A percentile compares a stretch with the other conserved stretches of the same genome.
phyloP scores from a whole-genome alignment of 1,140 invertebrate genomes.

The Vanessa tameamea region DNA sequence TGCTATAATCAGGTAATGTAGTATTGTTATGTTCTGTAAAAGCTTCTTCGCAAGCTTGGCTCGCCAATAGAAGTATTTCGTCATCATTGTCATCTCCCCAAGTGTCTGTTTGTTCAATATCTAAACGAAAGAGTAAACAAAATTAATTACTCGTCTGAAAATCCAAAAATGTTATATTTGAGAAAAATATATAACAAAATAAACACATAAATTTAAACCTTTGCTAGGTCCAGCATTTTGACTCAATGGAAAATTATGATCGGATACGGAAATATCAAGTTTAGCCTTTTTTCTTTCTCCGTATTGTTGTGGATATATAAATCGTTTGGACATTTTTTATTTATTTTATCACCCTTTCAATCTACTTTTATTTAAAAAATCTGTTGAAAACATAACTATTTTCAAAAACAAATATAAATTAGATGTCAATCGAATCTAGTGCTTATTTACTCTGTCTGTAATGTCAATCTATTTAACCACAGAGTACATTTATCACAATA shows the following conservation, averaged over 20 bases:
- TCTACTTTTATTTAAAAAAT: constrained; percentile 28
- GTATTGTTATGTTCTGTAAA: constrained; percentile 51
- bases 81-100: constrained; percentile 76
- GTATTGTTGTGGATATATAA: constrained; percentile 53
- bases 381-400: background rate
- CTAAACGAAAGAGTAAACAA: constrained; percentile 32
- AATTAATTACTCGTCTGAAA: background rate
- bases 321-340: constrained; percentile 66
- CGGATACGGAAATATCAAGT: constrained; percentile 63
- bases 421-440: too few relatives aligned
- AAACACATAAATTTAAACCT: constrained; percentile 43
- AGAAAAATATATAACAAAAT: constrained; percentile 8
- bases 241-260: constrained; percentile 72
- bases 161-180: background rate
- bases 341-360: constrained; percentile 13
- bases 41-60: constrained; percentile 73
- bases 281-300: constrained; percentile 68
- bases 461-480: too few relatives aligned
- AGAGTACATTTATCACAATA: too few relatives aligned
- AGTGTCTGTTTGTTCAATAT: constrained; percentile 45
- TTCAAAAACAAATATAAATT: too few relatives aligned
- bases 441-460: too few relatives aligned
- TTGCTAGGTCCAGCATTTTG: constrained; percentile 58
- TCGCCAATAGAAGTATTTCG: constrained; percentile 71
- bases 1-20: constrained; percentile 52